Evolutionary conservation across 53 echinoderm and acorn worm genomes (phyloP).

Genomic region (Crossaster papposus): DNA sequence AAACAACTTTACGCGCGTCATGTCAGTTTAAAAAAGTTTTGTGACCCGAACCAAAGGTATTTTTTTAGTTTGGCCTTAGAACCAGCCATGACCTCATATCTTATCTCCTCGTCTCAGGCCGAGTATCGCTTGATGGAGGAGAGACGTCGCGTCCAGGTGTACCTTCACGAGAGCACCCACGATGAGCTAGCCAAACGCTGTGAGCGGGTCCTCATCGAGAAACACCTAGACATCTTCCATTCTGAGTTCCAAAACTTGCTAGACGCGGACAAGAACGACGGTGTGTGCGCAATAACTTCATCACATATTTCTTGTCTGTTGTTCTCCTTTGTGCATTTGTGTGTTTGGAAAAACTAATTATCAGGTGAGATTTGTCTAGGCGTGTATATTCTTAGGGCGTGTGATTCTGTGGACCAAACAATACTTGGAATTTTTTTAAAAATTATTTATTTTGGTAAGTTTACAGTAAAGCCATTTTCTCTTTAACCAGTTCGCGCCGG

Average conservation of each 20-base stretch:
- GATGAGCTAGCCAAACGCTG: constrained; percentile 92
- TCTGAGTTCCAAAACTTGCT: constrained; percentile 97
- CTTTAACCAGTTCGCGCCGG: too few relatives aligned
- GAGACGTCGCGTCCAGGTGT: constrained; percentile 88
- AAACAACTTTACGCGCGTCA: too few relatives aligned
- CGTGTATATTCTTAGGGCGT: too few relatives aligned
- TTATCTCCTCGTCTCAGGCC: constrained; percentile 59
- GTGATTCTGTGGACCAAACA: too few relatives aligned
- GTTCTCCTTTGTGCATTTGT: neutral
- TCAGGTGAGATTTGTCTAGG: too few relatives aligned
- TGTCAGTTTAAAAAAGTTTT: too few relatives aligned
- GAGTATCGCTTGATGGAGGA: constrained; percentile 92
- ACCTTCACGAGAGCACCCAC: constrained; percentile 94
- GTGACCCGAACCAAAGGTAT: too few relatives aligned
- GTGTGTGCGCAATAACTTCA: constrained; percentile 22
- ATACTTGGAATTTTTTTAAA: too few relatives aligned
- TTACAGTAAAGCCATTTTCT: too few relatives aligned
- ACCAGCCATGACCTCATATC: neutral
- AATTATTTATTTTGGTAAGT: too few relatives aligned
- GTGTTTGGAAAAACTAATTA: neutral
- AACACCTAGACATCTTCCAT: constrained; percentile 97
- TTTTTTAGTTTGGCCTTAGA: neutral
- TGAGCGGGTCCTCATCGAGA: constrained; percentile 97
- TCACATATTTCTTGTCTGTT: neutral
- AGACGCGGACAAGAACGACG: constrained; percentile 97